Base-by-base conservation (phyloP, 2,888 invertebrate species). In the Plagiodera versicolora region DNA sequence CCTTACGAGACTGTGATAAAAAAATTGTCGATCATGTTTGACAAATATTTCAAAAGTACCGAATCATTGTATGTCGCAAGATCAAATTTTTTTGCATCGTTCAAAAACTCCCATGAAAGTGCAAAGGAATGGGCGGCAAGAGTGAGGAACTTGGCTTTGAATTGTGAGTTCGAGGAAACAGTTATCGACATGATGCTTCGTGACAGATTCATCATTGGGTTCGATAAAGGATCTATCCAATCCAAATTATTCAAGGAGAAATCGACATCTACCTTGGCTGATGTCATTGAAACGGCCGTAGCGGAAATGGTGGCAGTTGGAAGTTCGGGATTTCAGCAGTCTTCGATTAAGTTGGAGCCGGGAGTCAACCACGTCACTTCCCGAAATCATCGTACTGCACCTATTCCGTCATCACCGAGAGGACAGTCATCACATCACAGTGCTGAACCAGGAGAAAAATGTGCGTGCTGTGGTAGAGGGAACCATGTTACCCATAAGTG, bases 301-400 rank as follows among this genome's bases (percentile, higher is more conserved):
- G 19, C 32, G 30, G 44, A 59, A 59, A 59, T 59, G 59, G 54
- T 51, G n/a, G n/a, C n/a, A n/a, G n/a, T n/a, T n/a, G n/a, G n/a
- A n/a, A n/a, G n/a, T n/a, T n/a, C n/a, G n/a, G n/a, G n/a, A n/a
- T n/a, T 1, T 45, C n/a, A 49, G 8, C 49, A 48, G 28, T 16
- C 50, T 6, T 50, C 32, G 17, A 50, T 50, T 11, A 50, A 50
- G 17, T 1, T 17, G 32, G 46, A 58, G 24, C 52, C 52, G 47
- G 45, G 39, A 18, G 28, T 58, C 16, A 32, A 47, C 53, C 35
- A 30, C 16, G 39, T 56, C 17, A 16, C 56, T n/a, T 57, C 35
- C 24, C 17, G 53, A n/a, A 14, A n/a, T 11, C 16, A 48, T 53
- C 58, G 48, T n/a, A 52, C 17, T 30, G 6, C 58, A 17, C n/a